These are phyloP conservation scores for Abrostola triplasia DNA, from an alignment of 2,888 invertebrate genomes.

Conservation along the genomic window DNA sequence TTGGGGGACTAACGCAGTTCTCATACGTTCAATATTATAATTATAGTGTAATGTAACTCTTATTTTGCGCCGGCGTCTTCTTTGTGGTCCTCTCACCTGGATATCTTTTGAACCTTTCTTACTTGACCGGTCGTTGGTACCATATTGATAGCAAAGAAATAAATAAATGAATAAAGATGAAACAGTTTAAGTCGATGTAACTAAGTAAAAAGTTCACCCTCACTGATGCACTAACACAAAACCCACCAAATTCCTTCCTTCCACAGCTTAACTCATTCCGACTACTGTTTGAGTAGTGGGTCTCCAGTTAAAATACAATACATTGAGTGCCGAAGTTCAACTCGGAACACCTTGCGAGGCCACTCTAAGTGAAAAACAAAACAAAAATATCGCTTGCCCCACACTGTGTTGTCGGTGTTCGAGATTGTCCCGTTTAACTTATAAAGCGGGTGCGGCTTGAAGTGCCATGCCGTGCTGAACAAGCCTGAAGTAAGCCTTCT, in stretches of 20 bases:
- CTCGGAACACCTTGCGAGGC: not conserved
- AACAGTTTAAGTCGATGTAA: not conserved
- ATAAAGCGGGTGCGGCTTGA: no score
- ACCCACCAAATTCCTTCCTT: conserved; percentile 21
- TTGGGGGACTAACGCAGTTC: no score
- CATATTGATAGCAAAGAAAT: no score
- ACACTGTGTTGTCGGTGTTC: not conserved
- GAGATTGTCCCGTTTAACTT: not conserved
- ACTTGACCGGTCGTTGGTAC: no score
- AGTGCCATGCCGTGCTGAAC: no score
- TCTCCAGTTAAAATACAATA: not conserved
- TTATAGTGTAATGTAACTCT: no score
- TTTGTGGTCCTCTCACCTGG: no score
- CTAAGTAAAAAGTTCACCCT: conserved; percentile 5
- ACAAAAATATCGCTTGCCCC: not conserved
- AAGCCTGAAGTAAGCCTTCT: conserved; percentile 14
- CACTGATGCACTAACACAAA: conserved; percentile 21
- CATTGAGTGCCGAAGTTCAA: conserved; percentile 8
- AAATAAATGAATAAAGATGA: no score
- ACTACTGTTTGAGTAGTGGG: conserved; percentile 23
- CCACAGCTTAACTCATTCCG: conserved; percentile 34
- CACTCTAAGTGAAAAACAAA: not conserved
- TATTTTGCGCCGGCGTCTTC: no score
- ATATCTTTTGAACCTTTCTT: no score
- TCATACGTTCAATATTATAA: no score